Evolutionary conservation across 2,113 vertebrate species (phyloP), one percentile per base, ranked within the genome.

Genomic region (Xyrauchen texanus): DNA sequence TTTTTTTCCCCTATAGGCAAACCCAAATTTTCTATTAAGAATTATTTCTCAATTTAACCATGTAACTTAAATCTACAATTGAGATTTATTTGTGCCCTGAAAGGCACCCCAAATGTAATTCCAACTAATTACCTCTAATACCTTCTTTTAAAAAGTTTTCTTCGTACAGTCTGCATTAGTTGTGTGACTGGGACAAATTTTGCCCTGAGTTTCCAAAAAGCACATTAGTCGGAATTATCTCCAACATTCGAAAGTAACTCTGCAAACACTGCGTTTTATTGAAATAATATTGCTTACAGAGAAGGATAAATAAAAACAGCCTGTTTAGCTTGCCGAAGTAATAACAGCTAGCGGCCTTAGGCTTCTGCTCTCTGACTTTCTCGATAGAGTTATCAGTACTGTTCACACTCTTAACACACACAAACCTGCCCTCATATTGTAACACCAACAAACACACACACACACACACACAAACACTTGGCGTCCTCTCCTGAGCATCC

Each of bases 331-430:
- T 6, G 57, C 58, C 63, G 46, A 75, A 62, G 72, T 60, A 75
- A 63, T 62, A 75, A 75, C 45, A 34, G 60, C 72, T 72, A 9
- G 55, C 55, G n/a, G 70, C 70, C 55, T 60, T 8, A n/a, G 70
- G 70, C 55, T n/a, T 60, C n/a, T 72, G 55, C 55, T 72, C 72
- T 75, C 72, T 63, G 70, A 47, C 71, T 82, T 78, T 78, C 76
- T 80, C 77, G 61, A 71, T 76, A 68, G 74, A 42, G 55, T 58
- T 58, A 58, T 58, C 55, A n/a, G 58, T 73, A 68, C 78, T 80
- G 81, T 77, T 79, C 66, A 80, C 69, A 34, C 66, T 83, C 75
- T 78, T 57, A 34, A 84, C 78, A 60, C 84, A 86, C 79, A 85
- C 79, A 87, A 80, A 6, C 13, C 12, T 72, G 55, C 12, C 42